These are phyloP conservation scores for Neuroterus valhalla DNA, from an alignment of 1,140 invertebrate species.

Conservation along the genomic window DNA sequence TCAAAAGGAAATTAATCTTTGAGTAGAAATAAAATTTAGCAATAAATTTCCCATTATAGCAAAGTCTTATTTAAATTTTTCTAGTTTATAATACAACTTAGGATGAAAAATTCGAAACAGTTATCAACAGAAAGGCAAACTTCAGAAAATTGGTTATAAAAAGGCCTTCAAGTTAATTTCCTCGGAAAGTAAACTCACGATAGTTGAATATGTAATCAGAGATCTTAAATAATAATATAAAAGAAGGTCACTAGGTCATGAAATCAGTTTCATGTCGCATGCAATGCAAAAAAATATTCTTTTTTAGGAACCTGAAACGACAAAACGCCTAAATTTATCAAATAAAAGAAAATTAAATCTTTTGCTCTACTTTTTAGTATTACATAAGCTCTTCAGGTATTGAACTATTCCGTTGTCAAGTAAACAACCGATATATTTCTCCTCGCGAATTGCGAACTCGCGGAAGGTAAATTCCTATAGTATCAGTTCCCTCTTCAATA, in stretches of 20 bases:
- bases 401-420: constrained; percentile 72
- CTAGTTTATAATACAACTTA: too few relatives aligned
- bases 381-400: constrained; percentile 55
- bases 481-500: constrained; percentile 25
- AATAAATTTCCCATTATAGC: too few relatives aligned
- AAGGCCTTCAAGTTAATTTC: too few relatives aligned
- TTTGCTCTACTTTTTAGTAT: constrained; percentile 45
- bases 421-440: constrained; percentile 59
- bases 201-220: not conserved
- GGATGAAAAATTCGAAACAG: too few relatives aligned
- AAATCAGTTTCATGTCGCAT: not conserved
- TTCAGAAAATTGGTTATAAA: too few relatives aligned
- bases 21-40: too few relatives aligned
- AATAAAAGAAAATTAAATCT: constrained; percentile 1
- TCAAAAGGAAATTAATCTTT: too few relatives aligned
- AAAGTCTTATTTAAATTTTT: too few relatives aligned
- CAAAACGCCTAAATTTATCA: not conserved
- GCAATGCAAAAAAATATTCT: not conserved
- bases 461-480: constrained; percentile 39
- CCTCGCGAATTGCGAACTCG: constrained; percentile 24
- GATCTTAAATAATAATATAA: not conserved
- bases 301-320: not conserved
- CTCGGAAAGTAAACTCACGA: not conserved
- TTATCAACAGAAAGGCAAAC: too few relatives aligned
- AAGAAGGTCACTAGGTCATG: constrained; percentile 13